phyloP scores from a whole-genome alignment of 92 coral and sea anemone species.

The Pocillopora meandrina region DNA sequence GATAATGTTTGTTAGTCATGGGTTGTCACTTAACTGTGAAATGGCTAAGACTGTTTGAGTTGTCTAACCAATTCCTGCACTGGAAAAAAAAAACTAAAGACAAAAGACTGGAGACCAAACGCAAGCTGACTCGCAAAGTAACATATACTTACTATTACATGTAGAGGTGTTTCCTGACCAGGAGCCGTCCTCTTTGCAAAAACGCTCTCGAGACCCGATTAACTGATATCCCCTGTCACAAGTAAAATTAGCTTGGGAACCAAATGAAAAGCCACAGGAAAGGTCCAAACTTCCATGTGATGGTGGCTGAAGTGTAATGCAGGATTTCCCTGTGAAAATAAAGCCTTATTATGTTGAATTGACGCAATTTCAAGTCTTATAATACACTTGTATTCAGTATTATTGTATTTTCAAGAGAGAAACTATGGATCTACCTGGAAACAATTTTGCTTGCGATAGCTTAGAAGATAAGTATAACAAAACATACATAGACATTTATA shows the following conservation, averaged over 20 bases:
- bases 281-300: constrained; percentile 28
- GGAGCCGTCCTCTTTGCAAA: constrained; percentile 43
- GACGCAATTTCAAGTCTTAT: neutral
- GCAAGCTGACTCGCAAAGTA: too few relatives aligned
- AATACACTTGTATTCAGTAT: neutral
- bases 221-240: constrained; percentile 51
- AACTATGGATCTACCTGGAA: neutral
- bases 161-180: constrained; percentile 62
- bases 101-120: too few relatives aligned
- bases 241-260: constrained; percentile 44
- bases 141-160: constrained; percentile 49
- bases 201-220: constrained; percentile 49
- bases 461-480: too few relatives aligned
- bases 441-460: neutral
- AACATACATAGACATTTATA: neutral
- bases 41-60: too few relatives aligned
- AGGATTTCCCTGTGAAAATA: constrained; percentile 28
- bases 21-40: too few relatives aligned
- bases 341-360: neutral
- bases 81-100: too few relatives aligned
- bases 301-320: constrained; percentile 47
- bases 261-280: constrained; percentile 44
- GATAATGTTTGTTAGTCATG: too few relatives aligned
- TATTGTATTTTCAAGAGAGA: neutral
- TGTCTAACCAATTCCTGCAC: too few relatives aligned